Evolutionary conservation across 2,113 vertebrate species (phyloP).

Genomic region (Cyanoderma ruficeps): DNA sequence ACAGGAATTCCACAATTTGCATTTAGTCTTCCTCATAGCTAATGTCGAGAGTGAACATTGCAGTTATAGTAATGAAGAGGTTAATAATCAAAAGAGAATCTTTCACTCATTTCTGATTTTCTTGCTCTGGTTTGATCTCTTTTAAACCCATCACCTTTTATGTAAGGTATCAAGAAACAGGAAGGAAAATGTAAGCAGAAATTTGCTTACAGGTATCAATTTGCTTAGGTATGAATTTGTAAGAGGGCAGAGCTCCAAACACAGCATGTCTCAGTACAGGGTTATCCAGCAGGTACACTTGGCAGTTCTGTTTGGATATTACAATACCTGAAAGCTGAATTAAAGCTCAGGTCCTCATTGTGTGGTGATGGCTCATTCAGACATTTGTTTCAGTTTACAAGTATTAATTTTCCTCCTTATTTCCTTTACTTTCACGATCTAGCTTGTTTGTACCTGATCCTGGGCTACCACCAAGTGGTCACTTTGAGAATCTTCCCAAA

Average conservation of each 20-base stretch:
- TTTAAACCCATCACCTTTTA: neutral
- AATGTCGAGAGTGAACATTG: neutral
- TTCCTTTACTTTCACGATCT: neutral
- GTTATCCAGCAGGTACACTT: neutral
- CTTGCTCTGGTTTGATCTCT: neutral
- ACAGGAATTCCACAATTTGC: neutral
- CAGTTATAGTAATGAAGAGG: neutral
- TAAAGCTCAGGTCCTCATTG: neutral
- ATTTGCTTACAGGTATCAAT: neutral
- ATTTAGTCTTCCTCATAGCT: neutral
- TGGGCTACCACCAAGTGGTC: slow-evolving; percentile 48
- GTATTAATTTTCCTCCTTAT: neutral
- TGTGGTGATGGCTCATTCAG: fast-evolving
- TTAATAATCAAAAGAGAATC: neutral
- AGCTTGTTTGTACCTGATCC: neutral
- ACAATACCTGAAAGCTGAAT: neutral
- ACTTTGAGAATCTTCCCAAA: neutral
- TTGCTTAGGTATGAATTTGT: neutral
- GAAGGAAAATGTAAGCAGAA: neutral
- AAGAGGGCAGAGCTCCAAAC: neutral
- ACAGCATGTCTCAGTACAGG: fast-evolving
- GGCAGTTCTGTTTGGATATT: neutral
- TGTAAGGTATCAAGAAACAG: neutral
- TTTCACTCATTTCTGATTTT: neutral
- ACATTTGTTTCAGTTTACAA: neutral